A percentile compares a stretch with the other conserved stretches of the same genome.
Conservation (phyloP, 1,140 invertebrate genomes). For the Leptinotarsa lineolata region DNA sequence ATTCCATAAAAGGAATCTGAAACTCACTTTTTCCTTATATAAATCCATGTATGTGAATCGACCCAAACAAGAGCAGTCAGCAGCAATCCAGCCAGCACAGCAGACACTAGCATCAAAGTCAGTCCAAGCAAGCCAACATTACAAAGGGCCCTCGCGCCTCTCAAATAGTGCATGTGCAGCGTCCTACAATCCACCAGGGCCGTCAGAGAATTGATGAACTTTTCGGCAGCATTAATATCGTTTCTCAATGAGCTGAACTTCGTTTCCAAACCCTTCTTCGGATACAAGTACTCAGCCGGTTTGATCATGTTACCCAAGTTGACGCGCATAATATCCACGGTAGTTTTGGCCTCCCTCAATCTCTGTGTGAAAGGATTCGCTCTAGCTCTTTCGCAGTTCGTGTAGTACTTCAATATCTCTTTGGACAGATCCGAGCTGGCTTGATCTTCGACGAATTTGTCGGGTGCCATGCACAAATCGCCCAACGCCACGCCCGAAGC, state of each 20-base stretch:
- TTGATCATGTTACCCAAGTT: conserved; percentile 63
- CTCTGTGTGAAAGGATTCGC: conserved; percentile 80
- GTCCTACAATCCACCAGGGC: conserved; percentile 79
- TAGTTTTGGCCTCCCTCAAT: conserved; percentile 73
- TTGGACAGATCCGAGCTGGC: conserved; percentile 55
- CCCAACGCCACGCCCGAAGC: conserved; percentile 79
- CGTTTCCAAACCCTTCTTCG: conserved; percentile 47
- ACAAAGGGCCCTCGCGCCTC: conserved; percentile 76
- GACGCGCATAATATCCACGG: conserved; percentile 70
- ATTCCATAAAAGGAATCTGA: neutral
- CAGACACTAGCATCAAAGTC: conserved; percentile 82
- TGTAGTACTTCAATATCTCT: conserved; percentile 79
- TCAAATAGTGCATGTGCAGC: conserved; percentile 78
- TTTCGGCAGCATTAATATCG: conserved; percentile 71
- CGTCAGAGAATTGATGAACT: conserved; percentile 63
- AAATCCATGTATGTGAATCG: conserved; percentile 95
- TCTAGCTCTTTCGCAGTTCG: conserved; percentile 76
- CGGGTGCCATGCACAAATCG: conserved; percentile 76
- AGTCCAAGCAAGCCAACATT: conserved; percentile 80
- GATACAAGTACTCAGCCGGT: conserved; percentile 65
- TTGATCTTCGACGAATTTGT: conserved; percentile 56
- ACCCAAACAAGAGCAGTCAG: conserved; percentile 91
- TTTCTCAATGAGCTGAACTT: conserved; percentile 66
- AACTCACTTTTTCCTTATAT: conserved; percentile 85
- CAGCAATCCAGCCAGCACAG: conserved; percentile 80